Evolutionary conservation across 1,140 invertebrate genomes (phyloP).

Genomic region (Coptotermes formosanus): DNA sequence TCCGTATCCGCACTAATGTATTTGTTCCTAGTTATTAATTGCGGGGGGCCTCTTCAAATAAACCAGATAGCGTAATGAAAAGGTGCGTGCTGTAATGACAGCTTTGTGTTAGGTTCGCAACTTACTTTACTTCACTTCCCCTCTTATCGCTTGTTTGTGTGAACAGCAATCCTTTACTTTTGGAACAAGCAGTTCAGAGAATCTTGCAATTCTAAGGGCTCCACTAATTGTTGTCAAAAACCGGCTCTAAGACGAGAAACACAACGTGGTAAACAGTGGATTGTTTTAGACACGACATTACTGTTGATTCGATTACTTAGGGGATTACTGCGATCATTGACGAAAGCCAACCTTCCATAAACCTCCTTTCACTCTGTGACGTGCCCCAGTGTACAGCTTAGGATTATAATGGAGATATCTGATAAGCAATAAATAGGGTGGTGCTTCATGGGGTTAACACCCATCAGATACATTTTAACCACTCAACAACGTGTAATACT

Average conservation of each 20-base stretch:
- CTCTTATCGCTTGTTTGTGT: neutral
- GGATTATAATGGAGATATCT: neutral
- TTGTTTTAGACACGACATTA: neutral
- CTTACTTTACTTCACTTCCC: neutral
- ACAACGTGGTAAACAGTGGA: neutral
- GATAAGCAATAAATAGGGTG: neutral
- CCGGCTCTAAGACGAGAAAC: neutral
- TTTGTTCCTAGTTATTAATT: neutral
- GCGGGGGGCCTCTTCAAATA: neutral
- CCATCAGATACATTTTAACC: neutral
- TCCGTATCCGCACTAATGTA: neutral
- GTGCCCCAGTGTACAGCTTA: neutral
- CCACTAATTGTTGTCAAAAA: neutral
- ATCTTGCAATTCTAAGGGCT: neutral
- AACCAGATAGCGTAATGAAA: neutral
- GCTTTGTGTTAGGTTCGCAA: neutral
- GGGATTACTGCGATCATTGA: neutral
- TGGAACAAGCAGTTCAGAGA: neutral
- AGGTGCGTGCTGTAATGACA: neutral
- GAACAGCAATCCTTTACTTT: neutral
- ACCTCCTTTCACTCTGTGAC: neutral
- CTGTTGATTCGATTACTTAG: neutral
- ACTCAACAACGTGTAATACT: neutral
- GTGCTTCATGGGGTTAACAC: neutral
- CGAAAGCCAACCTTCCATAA: neutral